phyloP scores from a whole-genome alignment of 2,797 vertebrate genomes.

The Crocidura indochinensis region DNA sequence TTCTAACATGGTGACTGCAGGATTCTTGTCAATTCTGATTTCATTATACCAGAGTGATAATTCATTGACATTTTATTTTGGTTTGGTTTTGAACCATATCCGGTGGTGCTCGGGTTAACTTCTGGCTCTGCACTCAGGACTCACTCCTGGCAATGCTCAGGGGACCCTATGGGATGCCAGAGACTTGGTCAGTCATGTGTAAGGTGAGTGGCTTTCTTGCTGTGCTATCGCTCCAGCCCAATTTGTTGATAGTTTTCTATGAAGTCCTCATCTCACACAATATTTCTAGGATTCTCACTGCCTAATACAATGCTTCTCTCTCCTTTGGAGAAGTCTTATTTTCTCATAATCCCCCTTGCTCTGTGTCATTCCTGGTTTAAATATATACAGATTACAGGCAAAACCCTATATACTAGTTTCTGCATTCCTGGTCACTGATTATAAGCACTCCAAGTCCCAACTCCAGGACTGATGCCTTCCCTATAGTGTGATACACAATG shows the following conservation, averaged over 20 bases:
- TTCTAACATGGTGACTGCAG: background rate
- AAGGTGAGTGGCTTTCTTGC: too few species aligned
- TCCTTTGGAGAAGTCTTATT: background rate
- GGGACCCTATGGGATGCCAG: too few species aligned
- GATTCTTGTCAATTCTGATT: background rate
- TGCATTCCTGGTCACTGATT: background rate
- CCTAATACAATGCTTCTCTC: background rate
- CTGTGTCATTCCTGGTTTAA: too few species aligned
- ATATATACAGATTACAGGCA: fast-evolving
- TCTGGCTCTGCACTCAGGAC: too few species aligned
- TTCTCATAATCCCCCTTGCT: fast-evolving
- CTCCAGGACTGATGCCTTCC: background rate
- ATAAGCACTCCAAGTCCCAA: too few species aligned
- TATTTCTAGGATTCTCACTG: background rate
- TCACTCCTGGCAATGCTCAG: too few species aligned
- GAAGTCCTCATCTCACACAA: fast-evolving
- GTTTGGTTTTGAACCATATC: too few species aligned
- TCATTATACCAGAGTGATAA: too few species aligned
- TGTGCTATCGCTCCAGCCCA: too few species aligned
- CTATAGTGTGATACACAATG: background rate
- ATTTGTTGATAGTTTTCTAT: background rate
- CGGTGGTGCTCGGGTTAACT: too few species aligned
- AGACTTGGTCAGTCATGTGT: too few species aligned
- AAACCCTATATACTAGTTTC: background rate
- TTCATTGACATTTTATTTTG: too few species aligned